Base-by-base conservation (phyloP, 1,140 invertebrate species). In the Polypedilum vanderplanki region DNA sequence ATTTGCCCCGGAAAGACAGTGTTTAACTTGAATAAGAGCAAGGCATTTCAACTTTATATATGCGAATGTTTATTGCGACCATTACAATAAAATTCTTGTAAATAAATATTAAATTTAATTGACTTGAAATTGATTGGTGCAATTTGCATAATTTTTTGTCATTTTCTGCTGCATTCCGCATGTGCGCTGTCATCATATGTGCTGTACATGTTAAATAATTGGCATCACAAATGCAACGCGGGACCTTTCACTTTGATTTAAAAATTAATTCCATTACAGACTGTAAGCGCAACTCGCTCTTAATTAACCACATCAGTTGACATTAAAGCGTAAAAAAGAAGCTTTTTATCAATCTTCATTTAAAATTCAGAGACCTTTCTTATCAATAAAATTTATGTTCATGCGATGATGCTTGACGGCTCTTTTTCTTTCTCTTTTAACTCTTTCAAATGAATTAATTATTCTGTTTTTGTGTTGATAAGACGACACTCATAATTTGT, bases 91-190 rank as follows among this genome's bases (percentile, higher is more conserved):
- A 18, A 70, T 70, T 70, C 65, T 70, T 22, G 65, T 70, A 70
- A 70, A 70, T 70, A 70, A 70, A 70, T 70, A 70, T 70, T 70
- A 20, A 70, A 70, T 22, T 70, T 70, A 70, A 70, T 70, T 70
- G 65, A 70, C 65, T 22, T 7, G 65, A 18, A 70, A 18, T 70
- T 70, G 65, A 70, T 70, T 70, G 65, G 17, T 18, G 65, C 17
- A 70, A 70, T 70, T 70, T 70, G 17, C 65, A 70, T 70, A 70
- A 70, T 70, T 70, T 70, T 57, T 20, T 8, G 65, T 70, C 65
- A 70, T 22, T 70, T 20, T 57, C 12, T 57, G n/a, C 4, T 57
- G 12, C 46, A 33, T 33, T 33, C 5, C 24, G 24, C 24, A 33
- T 33, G 24, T 33, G 24, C 5, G 24, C 24, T 33, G 24, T 33